Evolutionary conservation across 2,888 invertebrate species (phyloP).

Genomic region (Homarus gammarus): DNA sequence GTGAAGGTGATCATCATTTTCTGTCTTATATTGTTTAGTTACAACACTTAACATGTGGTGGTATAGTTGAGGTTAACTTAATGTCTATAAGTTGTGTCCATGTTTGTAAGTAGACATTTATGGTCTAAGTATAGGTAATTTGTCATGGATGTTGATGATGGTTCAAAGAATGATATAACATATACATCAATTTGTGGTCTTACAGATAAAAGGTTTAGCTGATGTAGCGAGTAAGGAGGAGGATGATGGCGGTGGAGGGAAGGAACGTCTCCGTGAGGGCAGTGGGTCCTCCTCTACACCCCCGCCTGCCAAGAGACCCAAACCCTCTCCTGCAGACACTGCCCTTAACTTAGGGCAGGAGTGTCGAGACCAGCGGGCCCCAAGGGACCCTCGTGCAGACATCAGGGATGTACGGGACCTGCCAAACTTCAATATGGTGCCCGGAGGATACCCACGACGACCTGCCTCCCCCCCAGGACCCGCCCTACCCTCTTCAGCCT

Average conservation of each 20-base stretch:
- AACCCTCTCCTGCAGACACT: conserved; percentile 62
- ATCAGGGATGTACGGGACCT: conserved; percentile 56
- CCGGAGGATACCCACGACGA: conserved; percentile 57
- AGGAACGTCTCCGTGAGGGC: conserved; percentile 54
- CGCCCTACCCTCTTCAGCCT: conserved; percentile 38
- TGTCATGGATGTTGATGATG: no score
- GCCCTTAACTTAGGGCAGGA: conserved; percentile 34
- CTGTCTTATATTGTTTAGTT: no score
- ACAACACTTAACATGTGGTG: no score
- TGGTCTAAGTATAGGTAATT: no score
- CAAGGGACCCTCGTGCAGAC: conserved; percentile 53
- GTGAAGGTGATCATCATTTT: no score
- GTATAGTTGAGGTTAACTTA: no score
- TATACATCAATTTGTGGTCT: no score
- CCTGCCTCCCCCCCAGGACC: conserved; percentile 62
- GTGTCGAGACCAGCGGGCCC: conserved; percentile 23
- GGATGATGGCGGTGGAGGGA: conserved; percentile 68
- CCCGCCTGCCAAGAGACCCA: conserved; percentile 64
- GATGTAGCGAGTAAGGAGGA: conserved; percentile 74
- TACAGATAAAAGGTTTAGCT: conserved; percentile 73
- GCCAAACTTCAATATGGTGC: conserved; percentile 60
- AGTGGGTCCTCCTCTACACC: conserved; percentile 53
- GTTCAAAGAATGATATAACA: no score
- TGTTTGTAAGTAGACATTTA: no score
- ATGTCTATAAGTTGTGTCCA: no score